phyloP scores from a whole-genome alignment of 2,888 invertebrate genomes.

The Limulus polyphemus region DNA sequence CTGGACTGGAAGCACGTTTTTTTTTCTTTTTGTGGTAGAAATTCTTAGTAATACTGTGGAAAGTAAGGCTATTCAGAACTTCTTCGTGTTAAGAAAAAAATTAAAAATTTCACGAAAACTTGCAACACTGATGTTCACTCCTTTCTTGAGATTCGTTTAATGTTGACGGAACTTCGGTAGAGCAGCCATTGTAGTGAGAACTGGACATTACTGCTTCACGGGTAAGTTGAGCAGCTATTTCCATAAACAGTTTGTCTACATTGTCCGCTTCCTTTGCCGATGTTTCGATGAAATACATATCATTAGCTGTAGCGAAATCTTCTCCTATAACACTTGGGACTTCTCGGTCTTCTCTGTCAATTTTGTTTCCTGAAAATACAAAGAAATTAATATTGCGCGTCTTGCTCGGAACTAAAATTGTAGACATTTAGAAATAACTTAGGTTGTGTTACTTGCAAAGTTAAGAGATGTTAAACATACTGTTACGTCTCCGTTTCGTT shows the following conservation, averaged over 20 bases:
- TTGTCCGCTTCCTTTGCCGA: constrained; percentile 97
- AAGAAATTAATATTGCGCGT: no score
- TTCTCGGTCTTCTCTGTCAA: constrained; percentile 89
- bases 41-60: no score
- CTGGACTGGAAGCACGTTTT: no score
- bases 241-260: constrained; percentile 90
- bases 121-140: constrained; percentile 14
- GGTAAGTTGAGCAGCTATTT: constrained; percentile 69
- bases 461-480: no score
- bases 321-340: constrained; percentile 85
- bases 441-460: no score
- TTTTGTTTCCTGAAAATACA: constrained; percentile 67
- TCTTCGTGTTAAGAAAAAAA: no score
- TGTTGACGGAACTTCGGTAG: constrained; percentile 1
- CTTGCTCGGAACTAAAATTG: no score
- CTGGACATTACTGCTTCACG: constrained; percentile 27
- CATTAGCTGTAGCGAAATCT: constrained; percentile 86
- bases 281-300: constrained; percentile 96
- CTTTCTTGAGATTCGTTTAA: constrained; percentile 1
- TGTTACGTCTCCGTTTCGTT: no score
- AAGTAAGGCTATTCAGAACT: no score
- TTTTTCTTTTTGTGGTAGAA: no score
- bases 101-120: constrained; percentile 10
- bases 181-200: neutral
- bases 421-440: no score